A percentile compares a stretch with the other conserved stretches of the same genome.
Conservation (phyloP, 1,140 invertebrate species). For the Neelides sp. region DNA sequence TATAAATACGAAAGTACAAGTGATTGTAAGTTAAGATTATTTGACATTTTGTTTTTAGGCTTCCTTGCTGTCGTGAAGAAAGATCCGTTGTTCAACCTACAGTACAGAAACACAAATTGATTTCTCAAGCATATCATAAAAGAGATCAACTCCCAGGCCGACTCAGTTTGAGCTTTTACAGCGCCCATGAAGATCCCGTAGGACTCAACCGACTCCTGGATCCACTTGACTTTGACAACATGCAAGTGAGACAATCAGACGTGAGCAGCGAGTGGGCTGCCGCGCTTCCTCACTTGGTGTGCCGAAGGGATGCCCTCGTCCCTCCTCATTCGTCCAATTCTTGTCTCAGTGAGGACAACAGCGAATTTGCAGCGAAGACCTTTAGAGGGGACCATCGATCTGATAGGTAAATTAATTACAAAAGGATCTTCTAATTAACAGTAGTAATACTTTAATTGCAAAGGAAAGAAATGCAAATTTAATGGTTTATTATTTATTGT, state of each 20-base stretch:
- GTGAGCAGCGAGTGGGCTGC: slow-evolving; percentile 73
- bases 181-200: slow-evolving; percentile 75
- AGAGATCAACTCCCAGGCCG: slow-evolving; percentile 63
- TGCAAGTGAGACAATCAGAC: slow-evolving; percentile 39
- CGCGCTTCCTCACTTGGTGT: slow-evolving; percentile 71
- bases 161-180: slow-evolving; percentile 73
- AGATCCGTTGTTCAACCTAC: slow-evolving; percentile 33
- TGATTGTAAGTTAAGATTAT: slow-evolving; percentile 4
- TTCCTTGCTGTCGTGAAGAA: slow-evolving; percentile 4
- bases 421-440: too few species aligned
- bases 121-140: slow-evolving; percentile 76
- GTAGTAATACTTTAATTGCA: neutral
- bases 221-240: slow-evolving; percentile 32
- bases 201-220: slow-evolving; percentile 39
- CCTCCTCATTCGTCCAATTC: slow-evolving; percentile 28
- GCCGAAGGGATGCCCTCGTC: slow-evolving; percentile 59
- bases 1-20: neutral
- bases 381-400: slow-evolving; percentile 7
- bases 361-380: slow-evolving; percentile 8
- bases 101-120: slow-evolving; percentile 76
- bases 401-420: too few species aligned
- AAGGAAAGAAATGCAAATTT: slow-evolving; percentile 1
- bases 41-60: slow-evolving; percentile 6
- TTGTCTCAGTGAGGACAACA: slow-evolving; percentile 22
- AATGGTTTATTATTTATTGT: neutral